Evolutionary conservation across 2,888 invertebrate genomes (phyloP).

Genomic region (Ischnura elegans): DNA sequence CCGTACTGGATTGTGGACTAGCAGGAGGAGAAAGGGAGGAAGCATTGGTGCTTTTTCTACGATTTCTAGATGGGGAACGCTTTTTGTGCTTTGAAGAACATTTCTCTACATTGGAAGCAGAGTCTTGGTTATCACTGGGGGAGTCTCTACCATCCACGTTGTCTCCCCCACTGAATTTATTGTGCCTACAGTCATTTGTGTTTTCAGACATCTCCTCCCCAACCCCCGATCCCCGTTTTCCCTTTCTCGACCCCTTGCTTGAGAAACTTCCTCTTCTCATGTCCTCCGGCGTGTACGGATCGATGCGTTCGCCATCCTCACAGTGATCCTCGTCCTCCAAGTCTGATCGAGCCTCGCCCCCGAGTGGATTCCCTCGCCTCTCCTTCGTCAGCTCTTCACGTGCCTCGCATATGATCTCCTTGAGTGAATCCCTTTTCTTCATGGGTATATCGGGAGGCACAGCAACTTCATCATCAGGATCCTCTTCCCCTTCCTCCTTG

Average conservation of each 20-base stretch:
- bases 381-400: constrained; percentile 49
- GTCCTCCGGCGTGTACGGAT: background rate
- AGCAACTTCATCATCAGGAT: background rate
- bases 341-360: constrained; percentile 45
- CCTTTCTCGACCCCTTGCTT: constrained; percentile 37
- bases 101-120: constrained; percentile 59
- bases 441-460: background rate
- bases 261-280: constrained; percentile 35
- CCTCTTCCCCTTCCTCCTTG: constrained; percentile 4
- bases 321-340: constrained; percentile 46
- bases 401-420: constrained; percentile 53
- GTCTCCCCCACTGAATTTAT: constrained; percentile 31
- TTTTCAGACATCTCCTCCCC: constrained; percentile 43
- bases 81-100: constrained; percentile 54
- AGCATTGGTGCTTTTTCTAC: constrained; percentile 52
- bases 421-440: constrained; percentile 52
- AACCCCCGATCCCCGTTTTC: constrained; percentile 47
- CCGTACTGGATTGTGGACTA: constrained; percentile 56
- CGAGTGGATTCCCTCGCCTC: constrained; percentile 35
- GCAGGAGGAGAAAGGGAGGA: constrained; percentile 52
- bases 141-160: constrained; percentile 15
- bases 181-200: constrained; percentile 50
- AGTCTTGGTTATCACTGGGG: constrained; percentile 20
- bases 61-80: constrained; percentile 46
- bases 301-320: background rate